Base-by-base conservation (phyloP, 2,113 vertebrate species). In the western clawed frog (Xenopus tropicalis) region DNA sequence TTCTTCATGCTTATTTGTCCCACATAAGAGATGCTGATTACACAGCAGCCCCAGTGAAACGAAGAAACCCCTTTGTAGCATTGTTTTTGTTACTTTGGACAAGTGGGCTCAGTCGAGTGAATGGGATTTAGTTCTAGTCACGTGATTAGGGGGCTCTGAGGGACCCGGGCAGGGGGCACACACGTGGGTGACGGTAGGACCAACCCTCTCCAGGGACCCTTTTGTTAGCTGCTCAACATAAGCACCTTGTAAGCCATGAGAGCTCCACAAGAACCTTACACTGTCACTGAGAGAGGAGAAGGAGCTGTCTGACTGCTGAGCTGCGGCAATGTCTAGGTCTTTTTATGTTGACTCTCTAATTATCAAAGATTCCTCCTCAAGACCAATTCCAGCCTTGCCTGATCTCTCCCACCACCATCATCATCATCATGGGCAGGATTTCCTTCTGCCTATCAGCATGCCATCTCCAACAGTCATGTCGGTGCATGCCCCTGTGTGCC, bases 291-390 rank as follows among this genome's bases (percentile, higher is more conserved):
- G 63, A 79, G 65, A 61, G 62, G 29, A 61, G 37, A 57, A 54
- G 43, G 42, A 72, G 57, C 57, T 65, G 65, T 64, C 46, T 63
- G 65, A 17, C 63, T 65, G 44, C 25, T 61, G 67, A 69, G 25
- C 54, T 63, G 78, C n/a, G n/a, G 72, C 46, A 14, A 99, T 98
- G 97, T 99, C 97, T 77, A 94, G 96, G 78, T 99, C 97, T 72
- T 99, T 99, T 86, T 98, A 98, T 81, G 97, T 99, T 20, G 97
- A 98, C 80, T 99, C 97, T 76, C 89, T 99, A 80, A 99, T 99
- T 80, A 91, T 99, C 88, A 99, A 99, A 89, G 97, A 98, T 75
- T 86, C 93, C n/a, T 90, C 90, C 61, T 10, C 52, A 54, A 85
- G 94, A 80, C 91, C 93, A 8, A 85, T 89, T 71, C 89, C 91